phyloP scores from a whole-genome alignment of 2,888 invertebrate species.

The Arge pagana region DNA sequence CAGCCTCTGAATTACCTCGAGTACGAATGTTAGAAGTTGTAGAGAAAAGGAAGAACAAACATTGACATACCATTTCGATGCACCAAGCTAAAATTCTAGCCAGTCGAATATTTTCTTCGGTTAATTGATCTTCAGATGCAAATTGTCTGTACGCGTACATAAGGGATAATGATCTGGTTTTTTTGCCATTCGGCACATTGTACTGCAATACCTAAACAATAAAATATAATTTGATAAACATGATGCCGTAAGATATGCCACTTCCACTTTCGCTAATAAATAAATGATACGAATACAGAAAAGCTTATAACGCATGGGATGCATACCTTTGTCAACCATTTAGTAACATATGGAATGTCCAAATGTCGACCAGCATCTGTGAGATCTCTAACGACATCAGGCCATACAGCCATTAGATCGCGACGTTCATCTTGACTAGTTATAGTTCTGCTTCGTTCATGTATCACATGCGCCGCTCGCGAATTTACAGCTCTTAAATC shows the following conservation, averaged over 20 bases:
- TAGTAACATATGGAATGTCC: conserved; percentile 79
- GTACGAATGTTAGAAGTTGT: no score
- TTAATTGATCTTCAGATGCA: conserved; percentile 68
- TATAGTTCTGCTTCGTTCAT: conserved; percentile 66
- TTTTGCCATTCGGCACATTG: conserved; percentile 91
- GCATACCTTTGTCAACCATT: conserved; percentile 78
- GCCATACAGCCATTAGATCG: conserved; percentile 87
- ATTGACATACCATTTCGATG: conserved; percentile 81
- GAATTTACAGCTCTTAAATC: conserved; percentile 25
- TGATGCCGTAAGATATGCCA: conserved; percentile 14
- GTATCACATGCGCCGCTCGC: conserved; percentile 39
- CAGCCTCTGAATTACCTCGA: no score
- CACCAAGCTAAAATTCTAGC: conserved; percentile 93
- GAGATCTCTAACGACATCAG: conserved; percentile 83
- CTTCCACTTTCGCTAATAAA: not conserved
- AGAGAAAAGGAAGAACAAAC: no score
- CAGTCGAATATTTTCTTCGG: conserved; percentile 76
- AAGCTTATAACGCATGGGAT: not conserved
- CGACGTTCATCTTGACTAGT: conserved; percentile 80
- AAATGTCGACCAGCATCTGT: conserved; percentile 76
- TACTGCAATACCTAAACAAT: conserved; percentile 78
- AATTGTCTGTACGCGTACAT: conserved; percentile 78
- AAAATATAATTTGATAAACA: not conserved
- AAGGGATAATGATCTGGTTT: conserved; percentile 75
- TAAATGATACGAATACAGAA: not conserved